Percentiles rank a stretch among this genome's conserved stretches.
These are phyloP conservation scores for Gavialis gangeticus DNA, from an alignment of 2,113 vertebrate species.

Conservation along the genomic window DNA sequence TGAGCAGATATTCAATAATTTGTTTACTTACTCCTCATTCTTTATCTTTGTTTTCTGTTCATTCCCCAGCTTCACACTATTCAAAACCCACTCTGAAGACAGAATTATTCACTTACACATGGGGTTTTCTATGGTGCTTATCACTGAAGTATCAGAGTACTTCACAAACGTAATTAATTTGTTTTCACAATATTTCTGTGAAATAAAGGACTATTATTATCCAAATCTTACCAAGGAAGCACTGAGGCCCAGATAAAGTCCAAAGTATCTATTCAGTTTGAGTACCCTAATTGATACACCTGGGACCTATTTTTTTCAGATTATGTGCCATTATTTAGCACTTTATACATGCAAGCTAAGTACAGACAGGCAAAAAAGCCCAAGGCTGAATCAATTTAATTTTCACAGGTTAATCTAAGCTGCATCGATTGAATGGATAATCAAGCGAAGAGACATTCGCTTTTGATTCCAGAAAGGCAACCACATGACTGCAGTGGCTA, in stretches of 20 bases:
- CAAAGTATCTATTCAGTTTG: neutral
- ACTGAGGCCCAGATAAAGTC: neutral
- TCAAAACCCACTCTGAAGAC: neutral
- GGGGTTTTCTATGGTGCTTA: conserved; percentile 3
- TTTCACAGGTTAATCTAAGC: too few relatives aligned
- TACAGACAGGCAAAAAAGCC: too few relatives aligned
- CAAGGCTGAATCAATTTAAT: too few relatives aligned
- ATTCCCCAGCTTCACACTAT: neutral
- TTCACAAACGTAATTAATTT: neutral
- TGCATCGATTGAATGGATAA: too few relatives aligned
- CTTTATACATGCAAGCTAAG: neutral
- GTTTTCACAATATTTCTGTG: neutral
- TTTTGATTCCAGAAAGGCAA: too few relatives aligned
- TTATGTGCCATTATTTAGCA: neutral
- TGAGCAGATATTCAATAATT: neutral
- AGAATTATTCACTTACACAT: neutral
- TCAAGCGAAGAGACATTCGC: too few relatives aligned
- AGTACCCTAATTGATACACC: neutral
- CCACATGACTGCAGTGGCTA: too few relatives aligned
- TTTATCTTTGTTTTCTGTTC: neutral
- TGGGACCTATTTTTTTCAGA: neutral
- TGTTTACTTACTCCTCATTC: neutral
- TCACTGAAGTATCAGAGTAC: neutral
- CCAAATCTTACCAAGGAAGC: neutral
- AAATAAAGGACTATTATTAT: neutral